Conservation (phyloP, 2,797 vertebrate species). For the Poeciliopsis turneri region DNA sequence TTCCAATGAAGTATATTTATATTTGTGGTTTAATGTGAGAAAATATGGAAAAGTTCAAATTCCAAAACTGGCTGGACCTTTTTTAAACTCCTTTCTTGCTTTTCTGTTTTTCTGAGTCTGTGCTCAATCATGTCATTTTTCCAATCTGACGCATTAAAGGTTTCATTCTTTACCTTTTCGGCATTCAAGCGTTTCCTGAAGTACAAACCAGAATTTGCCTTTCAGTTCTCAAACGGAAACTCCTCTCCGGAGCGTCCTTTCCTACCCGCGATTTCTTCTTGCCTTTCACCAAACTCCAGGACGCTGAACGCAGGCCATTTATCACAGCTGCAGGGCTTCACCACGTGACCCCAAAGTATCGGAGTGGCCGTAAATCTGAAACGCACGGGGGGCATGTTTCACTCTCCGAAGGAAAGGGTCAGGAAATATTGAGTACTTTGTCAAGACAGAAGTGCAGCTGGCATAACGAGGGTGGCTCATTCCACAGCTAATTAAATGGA, state of each 20-base stretch:
- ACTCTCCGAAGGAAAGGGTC: constrained; percentile 53
- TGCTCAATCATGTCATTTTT: neutral
- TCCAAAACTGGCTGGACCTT: neutral
- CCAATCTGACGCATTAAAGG: neutral
- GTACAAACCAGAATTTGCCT: neutral
- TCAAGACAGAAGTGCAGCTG: constrained; percentile 55
- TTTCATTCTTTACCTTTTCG: neutral
- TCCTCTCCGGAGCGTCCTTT: constrained; percentile 50
- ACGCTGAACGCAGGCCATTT: constrained; percentile 54
- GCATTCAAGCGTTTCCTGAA: neutral
- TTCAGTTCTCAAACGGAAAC: constrained; percentile 41
- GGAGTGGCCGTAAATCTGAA: constrained; percentile 65
- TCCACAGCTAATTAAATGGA: constrained; percentile 58
- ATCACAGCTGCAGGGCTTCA: constrained; percentile 49
- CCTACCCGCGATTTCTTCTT: constrained; percentile 51
- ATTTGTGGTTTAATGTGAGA: no score
- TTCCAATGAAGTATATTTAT: no score
- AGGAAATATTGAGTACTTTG: constrained; percentile 58
- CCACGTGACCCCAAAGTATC: constrained; percentile 31
- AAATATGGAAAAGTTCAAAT: no score
- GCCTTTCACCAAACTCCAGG: constrained; percentile 62
- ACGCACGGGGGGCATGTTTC: constrained; percentile 56
- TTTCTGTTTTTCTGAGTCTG: neutral
- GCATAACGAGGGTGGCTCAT: constrained; percentile 42
- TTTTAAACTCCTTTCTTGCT: neutral